Percentiles rank a stretch among this genome's conserved stretches.
Conservation (phyloP, 2,113 vertebrate species). For the Clupea harengus region DNA sequence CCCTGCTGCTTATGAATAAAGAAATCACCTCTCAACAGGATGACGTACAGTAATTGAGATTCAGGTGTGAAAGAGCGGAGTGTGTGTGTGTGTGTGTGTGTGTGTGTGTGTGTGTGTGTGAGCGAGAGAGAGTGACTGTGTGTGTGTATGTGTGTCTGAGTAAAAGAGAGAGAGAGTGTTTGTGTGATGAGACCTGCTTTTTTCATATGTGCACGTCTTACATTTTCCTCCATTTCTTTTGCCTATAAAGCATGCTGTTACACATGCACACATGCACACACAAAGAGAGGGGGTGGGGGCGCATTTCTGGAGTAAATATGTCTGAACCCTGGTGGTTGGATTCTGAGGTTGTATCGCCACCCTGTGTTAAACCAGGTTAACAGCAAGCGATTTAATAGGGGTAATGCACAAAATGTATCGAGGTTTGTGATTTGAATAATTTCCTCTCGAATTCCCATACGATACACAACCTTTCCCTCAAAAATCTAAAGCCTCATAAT, state of each 20-base stretch:
- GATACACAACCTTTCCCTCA: too few species aligned
- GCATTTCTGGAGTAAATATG: not conserved
- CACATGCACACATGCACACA: not conserved
- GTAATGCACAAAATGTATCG: not conserved
- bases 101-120: not conserved
- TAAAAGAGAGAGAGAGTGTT: not conserved
- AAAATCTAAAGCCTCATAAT: too few species aligned
- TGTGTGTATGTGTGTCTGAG: constrained; percentile 3
- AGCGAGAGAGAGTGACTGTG: not conserved
- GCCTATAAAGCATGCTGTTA: not conserved
- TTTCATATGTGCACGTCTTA: too few species aligned
- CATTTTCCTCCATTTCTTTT: too few species aligned
- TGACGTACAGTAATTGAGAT: constrained; percentile 7
- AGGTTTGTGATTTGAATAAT: not conserved
- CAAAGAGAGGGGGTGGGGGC: too few species aligned
- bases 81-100: not conserved
- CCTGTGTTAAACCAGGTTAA: constrained; percentile 1
- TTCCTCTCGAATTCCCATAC: not conserved
- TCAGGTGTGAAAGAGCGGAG: not conserved
- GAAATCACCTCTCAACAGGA: constrained; percentile 1
- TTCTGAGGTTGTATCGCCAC: constrained; percentile 21
- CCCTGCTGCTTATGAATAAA: not conserved
- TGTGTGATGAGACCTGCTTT: not conserved
- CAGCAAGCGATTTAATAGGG: not conserved
- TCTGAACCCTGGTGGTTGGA: not conserved